Conservation (phyloP, 1,140 invertebrate genomes). For the Alviniconcha marisindica region DNA sequence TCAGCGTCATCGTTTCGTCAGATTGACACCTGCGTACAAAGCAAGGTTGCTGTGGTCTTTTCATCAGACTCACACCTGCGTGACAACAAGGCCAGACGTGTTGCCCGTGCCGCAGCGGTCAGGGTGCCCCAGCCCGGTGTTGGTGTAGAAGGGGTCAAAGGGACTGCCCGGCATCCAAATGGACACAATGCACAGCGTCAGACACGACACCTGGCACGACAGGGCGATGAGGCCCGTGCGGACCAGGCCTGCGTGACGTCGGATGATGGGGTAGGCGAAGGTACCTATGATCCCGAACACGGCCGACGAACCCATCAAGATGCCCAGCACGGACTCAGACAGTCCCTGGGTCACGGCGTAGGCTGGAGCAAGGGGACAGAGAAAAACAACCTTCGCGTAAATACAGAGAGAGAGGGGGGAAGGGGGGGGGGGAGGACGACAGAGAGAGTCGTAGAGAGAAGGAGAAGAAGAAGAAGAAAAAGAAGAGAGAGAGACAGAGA, state of each 20-base stretch:
- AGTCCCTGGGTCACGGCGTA: conserved; percentile 77
- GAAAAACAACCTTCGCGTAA: not conserved
- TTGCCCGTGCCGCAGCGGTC: not conserved
- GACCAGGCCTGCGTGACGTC: conserved; percentile 72
- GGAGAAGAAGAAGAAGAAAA: not conserved
- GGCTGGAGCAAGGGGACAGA: conserved; percentile 65
- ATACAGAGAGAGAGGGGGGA: too few relatives aligned
- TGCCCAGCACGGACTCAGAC: conserved; percentile 74
- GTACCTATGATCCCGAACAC: conserved; percentile 76
- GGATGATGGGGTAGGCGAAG: conserved; percentile 74
- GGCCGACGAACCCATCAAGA: conserved; percentile 75
- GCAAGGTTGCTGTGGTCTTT: not conserved
- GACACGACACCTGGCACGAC: conserved; percentile 69
- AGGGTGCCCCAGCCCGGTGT: too few relatives aligned
- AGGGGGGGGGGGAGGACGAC: not conserved
- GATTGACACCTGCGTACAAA: not conserved
- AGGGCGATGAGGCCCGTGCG: conserved; percentile 75
- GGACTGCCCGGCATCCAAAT: conserved; percentile 79
- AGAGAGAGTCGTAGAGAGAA: not conserved
- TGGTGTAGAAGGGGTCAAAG: conserved; percentile 72
- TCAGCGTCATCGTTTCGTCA: not conserved
- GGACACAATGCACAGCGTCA: conserved; percentile 78
- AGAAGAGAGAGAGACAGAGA: not conserved
- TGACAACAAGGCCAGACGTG: not conserved
- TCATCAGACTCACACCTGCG: not conserved